Conservation (phyloP, 2,113 vertebrate genomes). For the Oostethus manadensis region DNA sequence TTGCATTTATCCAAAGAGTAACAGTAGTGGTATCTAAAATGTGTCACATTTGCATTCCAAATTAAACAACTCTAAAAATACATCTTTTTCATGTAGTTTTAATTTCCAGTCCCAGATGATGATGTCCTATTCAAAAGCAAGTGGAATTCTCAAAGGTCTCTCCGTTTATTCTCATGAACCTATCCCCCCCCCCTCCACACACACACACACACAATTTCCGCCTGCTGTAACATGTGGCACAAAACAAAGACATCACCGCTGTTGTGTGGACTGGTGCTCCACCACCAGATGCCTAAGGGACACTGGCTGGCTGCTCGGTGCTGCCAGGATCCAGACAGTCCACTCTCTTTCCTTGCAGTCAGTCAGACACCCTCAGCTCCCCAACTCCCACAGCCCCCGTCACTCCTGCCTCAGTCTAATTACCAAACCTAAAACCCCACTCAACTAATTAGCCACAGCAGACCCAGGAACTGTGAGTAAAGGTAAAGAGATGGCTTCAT, state of each 20-base stretch:
- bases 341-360: constrained; percentile 56
- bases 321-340: constrained; percentile 69
- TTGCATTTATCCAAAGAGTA: neutral
- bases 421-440: constrained; percentile 79
- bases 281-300: constrained; percentile 64
- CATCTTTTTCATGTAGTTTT: neutral
- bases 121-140: neutral
- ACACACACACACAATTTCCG: constrained; percentile 24
- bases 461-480: constrained; percentile 84
- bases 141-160: constrained; percentile 39
- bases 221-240: constrained; percentile 52
- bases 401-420: constrained; percentile 65
- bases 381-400: constrained; percentile 64
- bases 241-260: constrained; percentile 69
- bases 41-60: too few relatives aligned
- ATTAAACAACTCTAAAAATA: too few relatives aligned
- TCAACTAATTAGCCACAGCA: constrained; percentile 86
- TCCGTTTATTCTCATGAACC: constrained; percentile 10
- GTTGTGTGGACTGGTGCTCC: constrained; percentile 53
- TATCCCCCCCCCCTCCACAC: constrained; percentile 19
- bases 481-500: constrained; percentile 84
- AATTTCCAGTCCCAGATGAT: neutral
- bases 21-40: neutral
- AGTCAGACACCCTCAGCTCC: constrained; percentile 65
- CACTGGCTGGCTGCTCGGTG: constrained; percentile 56